Conservation (phyloP, 2,113 vertebrate genomes). For the Catagonus wagneri region DNA sequence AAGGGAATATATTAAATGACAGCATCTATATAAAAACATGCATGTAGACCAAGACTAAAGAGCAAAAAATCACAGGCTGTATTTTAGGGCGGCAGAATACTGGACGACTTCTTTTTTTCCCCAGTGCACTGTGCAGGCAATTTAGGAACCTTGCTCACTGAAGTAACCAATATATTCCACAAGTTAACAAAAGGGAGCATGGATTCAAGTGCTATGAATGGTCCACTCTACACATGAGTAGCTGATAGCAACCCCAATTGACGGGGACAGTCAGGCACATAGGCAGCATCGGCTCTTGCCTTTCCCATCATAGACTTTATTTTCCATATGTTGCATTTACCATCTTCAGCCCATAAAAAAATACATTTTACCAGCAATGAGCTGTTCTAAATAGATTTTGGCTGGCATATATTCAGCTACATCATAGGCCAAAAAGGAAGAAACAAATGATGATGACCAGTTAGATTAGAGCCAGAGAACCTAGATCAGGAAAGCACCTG, state of each 20-base stretch:
- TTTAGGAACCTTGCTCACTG: not conserved
- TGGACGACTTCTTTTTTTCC: not conserved
- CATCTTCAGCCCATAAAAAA: constrained; percentile 5
- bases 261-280: not conserved
- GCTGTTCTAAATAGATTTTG: not conserved
- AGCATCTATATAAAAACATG: not conserved
- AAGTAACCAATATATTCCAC: not conserved
- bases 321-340: not conserved
- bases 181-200: not conserved
- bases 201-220: not conserved
- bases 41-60: not conserved
- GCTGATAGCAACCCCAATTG: not conserved
- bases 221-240: not conserved
- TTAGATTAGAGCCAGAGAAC: not conserved
- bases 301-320: not conserved
- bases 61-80: not conserved
- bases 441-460: not conserved
- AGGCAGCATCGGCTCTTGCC: not conserved
- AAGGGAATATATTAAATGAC: not conserved
- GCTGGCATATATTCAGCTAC: not conserved
- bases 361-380: constrained; percentile 11
- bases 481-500: not conserved
- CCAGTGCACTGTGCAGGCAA: not conserved
- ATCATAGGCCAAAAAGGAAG: not conserved
- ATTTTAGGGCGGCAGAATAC: not conserved